Evolutionary conservation across 2,888 invertebrate genomes (phyloP), one percentile per base, ranked within the genome.

Genomic region (Coleophora flavipennella): DNA sequence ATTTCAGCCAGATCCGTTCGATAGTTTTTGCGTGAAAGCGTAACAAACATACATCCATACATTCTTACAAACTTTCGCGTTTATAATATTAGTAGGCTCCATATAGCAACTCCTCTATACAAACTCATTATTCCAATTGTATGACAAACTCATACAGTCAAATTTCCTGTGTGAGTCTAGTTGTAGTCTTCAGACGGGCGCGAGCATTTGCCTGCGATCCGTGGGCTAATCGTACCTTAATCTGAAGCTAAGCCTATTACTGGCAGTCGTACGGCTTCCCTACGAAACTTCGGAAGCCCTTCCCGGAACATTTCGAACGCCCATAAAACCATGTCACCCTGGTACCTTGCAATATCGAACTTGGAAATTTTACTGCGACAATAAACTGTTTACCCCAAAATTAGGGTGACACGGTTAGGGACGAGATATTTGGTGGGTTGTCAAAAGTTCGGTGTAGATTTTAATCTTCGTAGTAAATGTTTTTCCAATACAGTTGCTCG

Each of bases 231-330:
- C 81, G 73, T 64, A 70, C 65, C 75, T 76, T 84, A 81, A 84
- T 84, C 83, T 78, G 64, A 55, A 67, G 68, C 78, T 79, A 83
- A 84, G 81, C 80, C 80, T 83, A 81, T 84, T 83, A 83, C 60
- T 68, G 67, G 73, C 81, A 80, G 72, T 84, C 75, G 77, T 80
- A 83, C 71, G 64, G 80, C 80, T 83, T 83, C 81, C 73, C 74
- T 71, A 70, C 80, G 71, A 83, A 83, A 83, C 81, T 84, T 83
- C 70, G 64, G 83, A 84, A 83, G 81, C 81, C 80, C 73, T 80
- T 70, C 71, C 67, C 68, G 69, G 74, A 71, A 69, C 72, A 71
- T 73, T 77, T 71, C 51, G 53, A 58, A 57, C 53, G 65, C 68
- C 74, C 78, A 76, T 80, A 80, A 79, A 79, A 77, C 75, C 72